Percentiles rank a stretch among this genome's conserved stretches.
Evolutionary conservation across 2,888 invertebrate species (phyloP).

Genomic region (Drosophila pseudotakahashii): DNA sequence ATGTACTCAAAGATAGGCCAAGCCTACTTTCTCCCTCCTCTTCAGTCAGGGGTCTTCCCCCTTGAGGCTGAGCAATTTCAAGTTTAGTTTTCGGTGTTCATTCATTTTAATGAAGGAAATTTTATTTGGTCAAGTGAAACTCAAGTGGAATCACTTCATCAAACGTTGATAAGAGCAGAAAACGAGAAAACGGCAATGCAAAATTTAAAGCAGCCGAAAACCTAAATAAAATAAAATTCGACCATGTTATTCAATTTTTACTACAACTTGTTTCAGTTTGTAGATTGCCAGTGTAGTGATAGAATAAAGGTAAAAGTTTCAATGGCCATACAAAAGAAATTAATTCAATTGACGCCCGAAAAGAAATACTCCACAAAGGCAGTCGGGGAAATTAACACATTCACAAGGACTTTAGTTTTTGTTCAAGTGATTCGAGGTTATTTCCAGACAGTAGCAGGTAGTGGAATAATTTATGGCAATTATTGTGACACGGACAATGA

Average conservation of each 20-base stretch:
- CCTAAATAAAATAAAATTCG: not conserved
- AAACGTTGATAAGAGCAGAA: conserved; percentile 18
- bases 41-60: conserved; percentile 19
- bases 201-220: not conserved
- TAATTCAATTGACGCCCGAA: conserved; percentile 65
- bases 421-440: conserved; percentile 14
- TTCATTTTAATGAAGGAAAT: conserved; percentile 70
- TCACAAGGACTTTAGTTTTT: conserved; percentile 19
- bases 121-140: conserved; percentile 41
- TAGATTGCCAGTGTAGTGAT: not conserved
- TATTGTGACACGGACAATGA: conserved; percentile 68
- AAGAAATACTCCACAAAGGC: conserved; percentile 28
- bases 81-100: conserved; percentile 63
- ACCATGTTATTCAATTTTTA: no score
- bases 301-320: not conserved
- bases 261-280: no score
- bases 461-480: conserved; percentile 67
- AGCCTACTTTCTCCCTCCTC: conserved; percentile 2
- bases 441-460: conserved; percentile 68
- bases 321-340: conserved; percentile 20
- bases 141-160: conserved; percentile 39
- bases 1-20: conserved; percentile 20
- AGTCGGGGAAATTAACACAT: conserved; percentile 29
- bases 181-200: not conserved
- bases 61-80: conserved; percentile 54